Evolutionary conservation across 2,113 vertebrate species (phyloP).

Genomic region (Percopsis transmontana): DNA sequence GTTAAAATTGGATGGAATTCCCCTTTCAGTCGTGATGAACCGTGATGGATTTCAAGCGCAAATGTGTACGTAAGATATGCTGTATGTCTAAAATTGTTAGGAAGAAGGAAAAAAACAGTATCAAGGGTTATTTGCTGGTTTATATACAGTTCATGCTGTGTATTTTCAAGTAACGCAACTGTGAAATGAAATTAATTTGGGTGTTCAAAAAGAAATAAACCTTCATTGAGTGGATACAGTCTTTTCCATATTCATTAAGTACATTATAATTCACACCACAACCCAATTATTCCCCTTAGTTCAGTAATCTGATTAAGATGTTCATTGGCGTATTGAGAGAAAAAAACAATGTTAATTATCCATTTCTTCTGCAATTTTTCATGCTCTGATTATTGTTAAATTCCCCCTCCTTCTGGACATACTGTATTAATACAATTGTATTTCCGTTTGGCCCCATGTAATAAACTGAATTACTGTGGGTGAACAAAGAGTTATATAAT

Average conservation of each 20-base stretch:
- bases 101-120: slow-evolving; percentile 11
- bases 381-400: neutral
- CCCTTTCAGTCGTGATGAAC: too few species aligned
- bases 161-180: slow-evolving; percentile 24
- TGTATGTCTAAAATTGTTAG: too few species aligned
- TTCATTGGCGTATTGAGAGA: neutral
- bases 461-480: too few species aligned
- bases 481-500: too few species aligned
- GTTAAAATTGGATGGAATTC: too few species aligned
- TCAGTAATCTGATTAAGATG: slow-evolving; percentile 2
- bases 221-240: neutral
- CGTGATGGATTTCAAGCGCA: too few species aligned
- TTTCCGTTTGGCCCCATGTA: neutral
- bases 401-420: neutral
- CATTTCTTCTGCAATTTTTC: neutral
- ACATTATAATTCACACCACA: neutral
- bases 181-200: neutral
- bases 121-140: slow-evolving; percentile 6
- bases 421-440: neutral
- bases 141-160: neutral
- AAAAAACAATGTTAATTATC: neutral
- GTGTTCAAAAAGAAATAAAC: slow-evolving; percentile 4
- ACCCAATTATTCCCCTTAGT: slow-evolving; percentile 5
- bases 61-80: too few species aligned
- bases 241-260: neutral